Conservation (phyloP, 2,797 vertebrate species). For the Coluber constrictor region DNA sequence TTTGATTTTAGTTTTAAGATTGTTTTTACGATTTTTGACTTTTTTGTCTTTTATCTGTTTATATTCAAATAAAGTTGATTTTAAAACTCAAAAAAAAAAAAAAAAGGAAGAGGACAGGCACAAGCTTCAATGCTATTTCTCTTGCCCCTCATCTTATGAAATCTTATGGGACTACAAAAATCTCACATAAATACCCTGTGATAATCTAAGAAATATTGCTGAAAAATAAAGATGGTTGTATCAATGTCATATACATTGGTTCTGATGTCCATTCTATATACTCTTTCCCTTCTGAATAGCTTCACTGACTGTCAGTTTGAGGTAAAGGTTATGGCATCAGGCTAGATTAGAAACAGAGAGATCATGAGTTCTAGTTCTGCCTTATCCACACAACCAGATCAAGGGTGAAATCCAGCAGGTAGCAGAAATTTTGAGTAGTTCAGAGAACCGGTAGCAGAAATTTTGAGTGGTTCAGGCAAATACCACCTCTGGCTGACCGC, state of each 20-base stretch:
- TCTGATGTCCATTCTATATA: neutral
- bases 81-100: no score
- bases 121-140: neutral
- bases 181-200: neutral
- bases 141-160: neutral
- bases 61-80: no score
- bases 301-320: neutral
- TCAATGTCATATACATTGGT: neutral
- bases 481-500: no score
- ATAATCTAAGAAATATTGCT: neutral
- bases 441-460: no score
- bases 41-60: no score
- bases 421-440: no score
- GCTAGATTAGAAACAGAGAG: neutral
- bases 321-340: neutral
- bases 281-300: neutral
- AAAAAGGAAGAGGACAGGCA: neutral
- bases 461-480: no score
- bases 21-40: no score
- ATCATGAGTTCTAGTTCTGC: neutral
- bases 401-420: no score
- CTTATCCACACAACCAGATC: neutral
- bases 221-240: neutral
- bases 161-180: neutral
- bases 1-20: no score